Conservation (phyloP, 2,888 invertebrate species). For the Philonicus albiceps region DNA sequence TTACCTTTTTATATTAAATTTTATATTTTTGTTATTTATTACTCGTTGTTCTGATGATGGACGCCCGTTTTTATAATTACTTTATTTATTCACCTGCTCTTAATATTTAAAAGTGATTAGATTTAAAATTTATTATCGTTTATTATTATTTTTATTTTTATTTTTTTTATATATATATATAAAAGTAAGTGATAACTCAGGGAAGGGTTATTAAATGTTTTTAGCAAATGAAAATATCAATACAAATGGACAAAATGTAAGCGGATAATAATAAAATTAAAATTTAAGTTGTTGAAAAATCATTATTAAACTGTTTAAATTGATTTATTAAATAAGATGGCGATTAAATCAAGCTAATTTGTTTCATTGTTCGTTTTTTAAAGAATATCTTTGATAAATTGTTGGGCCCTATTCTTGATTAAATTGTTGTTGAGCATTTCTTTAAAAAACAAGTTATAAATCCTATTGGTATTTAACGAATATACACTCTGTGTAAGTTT, state of each 20-base stretch:
- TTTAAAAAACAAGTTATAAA: too few species aligned
- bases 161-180: constrained; percentile 14
- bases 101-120: neutral
- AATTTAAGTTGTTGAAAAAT: constrained; percentile 31
- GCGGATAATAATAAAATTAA: neutral
- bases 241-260: constrained; percentile 9
- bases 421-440: too few species aligned
- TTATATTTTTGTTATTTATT: constrained; percentile 32
- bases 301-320: constrained; percentile 21
- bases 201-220: constrained; percentile 38
- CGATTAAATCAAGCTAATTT: neutral
- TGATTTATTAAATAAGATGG: constrained; percentile 21
- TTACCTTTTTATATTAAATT: neutral
- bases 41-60: neutral
- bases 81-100: constrained; percentile 35
- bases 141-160: neutral
- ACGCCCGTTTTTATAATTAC: neutral
- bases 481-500: too few species aligned
- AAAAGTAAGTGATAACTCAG: constrained; percentile 41
- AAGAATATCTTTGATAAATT: neutral
- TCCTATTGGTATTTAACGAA: too few species aligned
- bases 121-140: neutral
- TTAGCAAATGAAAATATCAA: constrained; percentile 18
- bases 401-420: too few species aligned
- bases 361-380: neutral